phyloP scores from a whole-genome alignment of 2,113 vertebrate genomes.

The Hippocampus comes region DNA sequence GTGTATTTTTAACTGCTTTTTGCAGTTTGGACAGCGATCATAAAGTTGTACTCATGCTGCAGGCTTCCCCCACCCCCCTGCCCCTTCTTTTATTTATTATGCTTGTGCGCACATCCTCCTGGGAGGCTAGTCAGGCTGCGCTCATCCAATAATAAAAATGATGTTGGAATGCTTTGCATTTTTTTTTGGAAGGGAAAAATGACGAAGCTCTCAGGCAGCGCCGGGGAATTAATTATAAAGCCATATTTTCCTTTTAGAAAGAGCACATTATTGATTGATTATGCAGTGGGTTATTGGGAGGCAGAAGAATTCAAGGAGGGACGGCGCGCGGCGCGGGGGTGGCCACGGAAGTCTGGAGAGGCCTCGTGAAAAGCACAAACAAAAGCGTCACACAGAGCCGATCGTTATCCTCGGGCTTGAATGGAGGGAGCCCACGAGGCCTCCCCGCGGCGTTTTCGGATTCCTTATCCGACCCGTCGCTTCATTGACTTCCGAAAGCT shows the following conservation, averaged over 20 bases:
- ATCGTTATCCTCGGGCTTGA: constrained; percentile 34
- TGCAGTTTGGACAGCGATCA: constrained; percentile 49
- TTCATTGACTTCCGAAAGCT: constrained; percentile 45
- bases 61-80: neutral
- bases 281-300: constrained; percentile 31
- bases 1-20: constrained; percentile 38
- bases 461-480: constrained; percentile 44
- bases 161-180: constrained; percentile 51
- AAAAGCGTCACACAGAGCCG: constrained; percentile 40
- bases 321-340: constrained; percentile 15
- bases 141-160: constrained; percentile 50
- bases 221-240: constrained; percentile 35
- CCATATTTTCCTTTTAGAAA: constrained; percentile 57
- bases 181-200: constrained; percentile 33
- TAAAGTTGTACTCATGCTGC: constrained; percentile 46
- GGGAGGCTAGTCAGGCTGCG: constrained; percentile 40
- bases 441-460: constrained; percentile 7
- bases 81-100: constrained; percentile 41
- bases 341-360: constrained; percentile 19
- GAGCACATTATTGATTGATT: constrained; percentile 58
- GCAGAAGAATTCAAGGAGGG: constrained; percentile 31
- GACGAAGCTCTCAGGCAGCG: constrained; percentile 42
- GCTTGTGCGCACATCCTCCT: constrained; percentile 33
- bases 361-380: constrained; percentile 18
- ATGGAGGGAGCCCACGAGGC: neutral